Evolutionary conservation across 2,888 invertebrate genomes (phyloP).

Genomic region (Apeira syringaria): DNA sequence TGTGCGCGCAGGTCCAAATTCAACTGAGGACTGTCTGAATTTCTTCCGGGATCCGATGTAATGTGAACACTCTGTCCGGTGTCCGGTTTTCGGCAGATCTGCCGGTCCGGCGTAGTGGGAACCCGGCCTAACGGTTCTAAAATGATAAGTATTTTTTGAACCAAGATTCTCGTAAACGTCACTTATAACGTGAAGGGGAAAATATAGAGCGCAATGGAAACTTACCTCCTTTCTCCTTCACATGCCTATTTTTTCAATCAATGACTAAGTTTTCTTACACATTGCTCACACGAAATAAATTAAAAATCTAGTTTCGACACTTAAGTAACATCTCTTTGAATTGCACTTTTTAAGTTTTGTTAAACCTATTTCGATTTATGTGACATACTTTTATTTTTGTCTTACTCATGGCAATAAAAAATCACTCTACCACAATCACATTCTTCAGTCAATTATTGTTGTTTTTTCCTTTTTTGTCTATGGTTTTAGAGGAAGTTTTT

Average conservation of each 20-base stretch:
- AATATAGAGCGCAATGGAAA: neutral
- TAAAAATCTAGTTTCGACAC: conserved; percentile 6
- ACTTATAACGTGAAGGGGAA: no score
- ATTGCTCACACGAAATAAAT: neutral
- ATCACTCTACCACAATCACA: conserved; percentile 6
- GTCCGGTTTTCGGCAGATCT: no score
- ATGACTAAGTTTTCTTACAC: conserved; percentile 2
- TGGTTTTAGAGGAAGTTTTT: conserved; percentile 50
- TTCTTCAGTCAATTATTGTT: conserved; percentile 6
- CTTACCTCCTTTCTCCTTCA: conserved; percentile 2
- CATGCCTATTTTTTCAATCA: conserved; percentile 11
- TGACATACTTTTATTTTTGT: neutral
- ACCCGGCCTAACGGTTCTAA: no score
- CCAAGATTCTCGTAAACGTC: no score
- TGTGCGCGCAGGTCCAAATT: no score
- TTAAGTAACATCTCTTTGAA: conserved; percentile 10
- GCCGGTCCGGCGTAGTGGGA: no score
- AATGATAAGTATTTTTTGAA: no score
- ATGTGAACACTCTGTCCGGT: no score
- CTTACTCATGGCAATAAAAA: conserved; percentile 9
- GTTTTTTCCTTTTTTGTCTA: conserved; percentile 5
- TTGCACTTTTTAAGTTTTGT: neutral
- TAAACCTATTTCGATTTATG: neutral
- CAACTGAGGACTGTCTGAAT: no score
- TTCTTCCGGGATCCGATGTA: no score